Base-by-base conservation (phyloP, 2,113 vertebrate species). In the Damaliscus lunatus region DNA sequence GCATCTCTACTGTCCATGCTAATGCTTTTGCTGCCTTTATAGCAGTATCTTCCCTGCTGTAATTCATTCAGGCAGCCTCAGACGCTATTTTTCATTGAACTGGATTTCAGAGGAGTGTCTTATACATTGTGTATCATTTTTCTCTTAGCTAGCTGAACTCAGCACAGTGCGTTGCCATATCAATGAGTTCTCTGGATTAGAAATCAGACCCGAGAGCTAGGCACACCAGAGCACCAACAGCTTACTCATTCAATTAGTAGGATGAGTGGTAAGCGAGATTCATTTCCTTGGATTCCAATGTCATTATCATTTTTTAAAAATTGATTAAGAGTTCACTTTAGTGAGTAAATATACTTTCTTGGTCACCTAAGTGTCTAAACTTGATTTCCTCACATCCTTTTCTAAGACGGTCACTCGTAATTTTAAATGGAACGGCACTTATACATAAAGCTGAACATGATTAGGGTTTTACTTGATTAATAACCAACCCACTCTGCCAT, bases 21-120 rank as follows among this genome's bases (percentile, higher is more conserved):
- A 98, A 96, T 93, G 86, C 74, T 96, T 92, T 90, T 4, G 31
- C 82, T 96, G 48, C 77, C 97, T 98, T 98, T 96, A 97, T 91
- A 86, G 87, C 43, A 97, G 27, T 82, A 94, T 94, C 86, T 96
- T 97, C 48, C 92, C 93, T 97, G 86, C 33, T 93, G 55, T 97
- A 98, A 98, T 98, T 98, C 53, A 97, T 43, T 98, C 98, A 50
- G 62, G 80, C 84, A 98, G 84, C 67, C 53, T 89, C 98, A 98
- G 98, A 90, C 81, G 91, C 81, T 82, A 87, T 23, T 90, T 96
- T 96, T 90, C 43, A 94, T 15, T 97, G 91, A 98, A 97, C 40
- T 91, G 60, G 12, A 81, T 98, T 98, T 98, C 85, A 91, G 71
- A 96, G 81, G 43, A 60, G 25, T 78, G 3, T 94, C 23, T 95